Base-by-base conservation (phyloP, 2,888 invertebrate species). In the Toxonevra muliebris region DNA sequence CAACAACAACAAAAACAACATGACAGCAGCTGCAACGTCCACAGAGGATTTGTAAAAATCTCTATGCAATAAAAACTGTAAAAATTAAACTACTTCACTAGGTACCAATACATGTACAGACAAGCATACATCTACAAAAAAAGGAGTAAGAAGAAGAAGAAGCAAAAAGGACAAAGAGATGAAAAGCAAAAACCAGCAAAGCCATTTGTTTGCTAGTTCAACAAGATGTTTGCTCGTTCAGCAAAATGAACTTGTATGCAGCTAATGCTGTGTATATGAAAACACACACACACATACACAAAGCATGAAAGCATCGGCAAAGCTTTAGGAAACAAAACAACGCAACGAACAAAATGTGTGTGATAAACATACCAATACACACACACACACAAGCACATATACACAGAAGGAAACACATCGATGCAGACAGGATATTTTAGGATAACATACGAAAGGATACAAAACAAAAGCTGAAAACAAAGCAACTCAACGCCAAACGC, bases 221-320 rank as follows among this genome's bases (percentile, higher is more conserved):
- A 82, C 81, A 81, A 81, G 80, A 82, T 81, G 82, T 81, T 81
- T 81, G 79, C 78, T 81, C 82, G 76, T 80, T 80, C 77, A 79
- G 79, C 77, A 78, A 79, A 81, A 81, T 81, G 80, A 81, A 81
- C 76, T 82, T 76, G 66, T 61, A 42, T 45, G 61, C 54, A 55
- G 61, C 59, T 64, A 61, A 48, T 58, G 52, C 61, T 57, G 50
- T 61, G 57, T 61, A 50, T 48, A 57, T 17, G 55, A 61, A 41
- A 53, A 20, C 55, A 41, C n/a, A 15, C 50, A 65, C 30, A 20
- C 30, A 30, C 7, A 30, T 7, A 30, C 30, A 30, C 7, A 30
- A 30, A 7, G 15, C 15, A 48, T 48, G 30, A 30, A 30, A 30
- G 30, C 7, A 30, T 30, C 30, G 7, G 30, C 30, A 30, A 30